Evolutionary conservation across 2,113 vertebrate species (phyloP).

Genomic region (Atherinomorus stipes): DNA sequence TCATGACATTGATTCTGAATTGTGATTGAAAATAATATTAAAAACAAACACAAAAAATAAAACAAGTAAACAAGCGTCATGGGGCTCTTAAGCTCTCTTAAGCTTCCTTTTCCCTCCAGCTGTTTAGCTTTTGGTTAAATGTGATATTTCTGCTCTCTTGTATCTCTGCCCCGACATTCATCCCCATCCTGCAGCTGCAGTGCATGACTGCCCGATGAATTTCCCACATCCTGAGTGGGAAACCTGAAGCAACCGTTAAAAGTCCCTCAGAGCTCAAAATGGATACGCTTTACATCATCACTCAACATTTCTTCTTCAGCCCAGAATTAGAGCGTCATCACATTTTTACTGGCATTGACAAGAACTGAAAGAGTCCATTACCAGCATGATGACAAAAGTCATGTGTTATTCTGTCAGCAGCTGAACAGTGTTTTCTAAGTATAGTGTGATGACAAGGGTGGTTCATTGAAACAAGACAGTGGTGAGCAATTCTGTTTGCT

Average conservation of each 20-base stretch:
- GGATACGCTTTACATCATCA: not conserved
- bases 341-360: conserved; percentile 30
- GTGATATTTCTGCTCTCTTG: no score
- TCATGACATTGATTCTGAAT: no score
- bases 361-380: not conserved
- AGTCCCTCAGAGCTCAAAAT: conserved; percentile 6
- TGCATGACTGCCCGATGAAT: conserved; percentile 3
- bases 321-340: conserved; percentile 35
- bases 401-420: not conserved
- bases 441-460: conserved; percentile 10
- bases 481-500: not conserved
- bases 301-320: conserved; percentile 23
- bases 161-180: not conserved
- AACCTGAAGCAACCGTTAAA: not conserved
- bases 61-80: no score
- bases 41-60: no score
- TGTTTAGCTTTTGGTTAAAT: no score
- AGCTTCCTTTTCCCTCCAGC: no score
- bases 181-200: not conserved
- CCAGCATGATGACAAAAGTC: conserved; percentile 6
- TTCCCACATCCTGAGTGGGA: conserved; percentile 4
- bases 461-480: conserved; percentile 3
- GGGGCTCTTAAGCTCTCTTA: no score
- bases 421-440: not conserved
- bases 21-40: no score